Base-by-base conservation (phyloP, 2,888 invertebrate genomes). In the Eumerus sabulonum region DNA sequence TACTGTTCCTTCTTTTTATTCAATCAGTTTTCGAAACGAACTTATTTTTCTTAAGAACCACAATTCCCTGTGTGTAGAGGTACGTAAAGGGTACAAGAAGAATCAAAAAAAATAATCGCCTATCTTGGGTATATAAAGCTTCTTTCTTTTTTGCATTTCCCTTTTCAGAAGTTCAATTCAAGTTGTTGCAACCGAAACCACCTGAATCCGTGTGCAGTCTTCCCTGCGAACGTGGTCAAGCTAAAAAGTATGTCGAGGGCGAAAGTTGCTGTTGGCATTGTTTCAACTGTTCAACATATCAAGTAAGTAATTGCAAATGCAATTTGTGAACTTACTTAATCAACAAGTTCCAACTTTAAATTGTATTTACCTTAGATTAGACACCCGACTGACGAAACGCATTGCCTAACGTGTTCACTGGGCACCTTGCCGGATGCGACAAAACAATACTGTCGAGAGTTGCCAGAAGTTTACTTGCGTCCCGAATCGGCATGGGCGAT, bases 191-290 rank as follows among this genome's bases (percentile, higher is more conserved):
- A 83, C 93, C 93, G 0, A 91, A 92, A 62, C 94, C 96, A 17
- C 97, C 97, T 1, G 94, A 94, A 86, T 97, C 97, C 3, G 95
- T 97, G 51, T 98, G 98, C 91, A 96, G 96, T 88, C 91, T 95
- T 81, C 95, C 96, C 76, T 98, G 98, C 87, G 93, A 93, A 84
- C 90, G 92, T 68, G 97, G 96, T 0, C 96, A 98, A 89, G 97
- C 96, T 74, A 96, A 96, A 90, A 95, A 95, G 88, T 96, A 96
- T 89, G 94, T 96, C 50, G 96, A 96, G 87, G 97, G 96, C 0
- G 96, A 97, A 89, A 95, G 94, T 87, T 97, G 97, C 88, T 97
- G 97, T 88, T 97, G 97, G 96, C 96, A 96, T 87, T 97, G 97
- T 89, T 94, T 95, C 90, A 95, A 95, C 88, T 97, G 98, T 89